Percentiles rank a stretch among this genome's conserved stretches.
Conservation (phyloP, 2,797 vertebrate genomes). For the Dendrocincla fuliginosa region DNA sequence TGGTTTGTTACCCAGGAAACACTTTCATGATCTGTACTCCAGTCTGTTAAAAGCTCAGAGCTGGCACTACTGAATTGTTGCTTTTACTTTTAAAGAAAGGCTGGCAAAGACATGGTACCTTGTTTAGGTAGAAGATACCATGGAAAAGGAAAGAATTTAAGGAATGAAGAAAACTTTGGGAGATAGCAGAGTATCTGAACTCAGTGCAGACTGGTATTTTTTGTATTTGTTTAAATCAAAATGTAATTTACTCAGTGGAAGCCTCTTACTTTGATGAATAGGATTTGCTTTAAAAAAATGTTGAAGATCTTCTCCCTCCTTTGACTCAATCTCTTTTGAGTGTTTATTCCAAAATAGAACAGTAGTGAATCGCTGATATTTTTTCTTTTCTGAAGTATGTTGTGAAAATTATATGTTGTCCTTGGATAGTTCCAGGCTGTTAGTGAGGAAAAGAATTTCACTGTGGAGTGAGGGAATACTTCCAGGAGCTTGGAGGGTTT, state of each 20-base stretch:
- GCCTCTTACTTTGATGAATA: not conserved
- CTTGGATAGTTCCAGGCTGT: not conserved
- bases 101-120: not conserved
- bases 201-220: not conserved
- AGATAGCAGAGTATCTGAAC: not conserved
- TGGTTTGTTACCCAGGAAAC: conserved; percentile 5
- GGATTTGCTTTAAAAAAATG: not conserved
- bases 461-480: not conserved
- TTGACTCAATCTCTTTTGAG: not conserved
- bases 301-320: not conserved
- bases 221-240: not conserved
- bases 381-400: not conserved
- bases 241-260: not conserved
- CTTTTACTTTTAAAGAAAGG: not conserved
- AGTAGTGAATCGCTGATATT: not conserved
- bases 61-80: not conserved
- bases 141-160: conserved; percentile 21
- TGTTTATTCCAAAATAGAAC: not conserved
- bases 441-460: not conserved
- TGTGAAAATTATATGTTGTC: not conserved
- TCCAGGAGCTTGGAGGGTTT: not conserved
- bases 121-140: not conserved
- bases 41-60: not conserved
- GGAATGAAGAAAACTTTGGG: not conserved
- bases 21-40: not conserved